Base-by-base conservation (phyloP, 2,888 invertebrate species). In the Hedya salicella region DNA sequence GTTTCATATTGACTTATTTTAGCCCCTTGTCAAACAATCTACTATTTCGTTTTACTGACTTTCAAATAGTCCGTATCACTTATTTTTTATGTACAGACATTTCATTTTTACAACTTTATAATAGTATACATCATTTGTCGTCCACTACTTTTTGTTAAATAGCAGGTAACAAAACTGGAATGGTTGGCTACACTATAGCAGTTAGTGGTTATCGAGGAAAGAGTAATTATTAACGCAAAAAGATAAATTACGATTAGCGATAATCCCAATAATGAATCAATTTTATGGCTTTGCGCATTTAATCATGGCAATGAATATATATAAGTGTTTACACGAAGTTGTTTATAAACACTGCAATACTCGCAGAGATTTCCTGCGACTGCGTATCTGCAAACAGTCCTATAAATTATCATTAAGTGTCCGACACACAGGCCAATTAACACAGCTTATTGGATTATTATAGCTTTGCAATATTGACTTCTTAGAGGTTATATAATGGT, bases 371-470 rank as follows among this genome's bases (percentile, higher is more conserved):
- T 65, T 65, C 65, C 65, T 60, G 13, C 44, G 65, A 46, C 30
- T 21, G 13, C 21, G 14, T 49, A 52, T 36, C 17, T 49, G 57
- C 44, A 53, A 60, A 65, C 65, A 60, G 46, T 46, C 25, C 59
- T 19, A 65, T 65, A 65, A 65, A 65, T 65, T 65, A 60, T 42
- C 46, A 14, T 63, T 57, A 52, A 65, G 65, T 53, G 52, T 59
- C 64, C 36, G 36, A 32, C 62, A 53, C 62, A 39, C 46, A 3
- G 21, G 48, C 46, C 54, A 65, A 52, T 65, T 59, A 65, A 46
- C 52, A 21, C 9, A 11, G 11, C 36, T 36, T 39, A 21, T 42
- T n/a, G 25, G 46, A 25, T 52, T 36, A 17, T 50, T 62, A 53
- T 16, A 1, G 44, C 17, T 32, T 32, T 32, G n/a, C 21, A 36